phyloP scores from a whole-genome alignment of 2,888 invertebrate species.

The Volucella bombylans region DNA sequence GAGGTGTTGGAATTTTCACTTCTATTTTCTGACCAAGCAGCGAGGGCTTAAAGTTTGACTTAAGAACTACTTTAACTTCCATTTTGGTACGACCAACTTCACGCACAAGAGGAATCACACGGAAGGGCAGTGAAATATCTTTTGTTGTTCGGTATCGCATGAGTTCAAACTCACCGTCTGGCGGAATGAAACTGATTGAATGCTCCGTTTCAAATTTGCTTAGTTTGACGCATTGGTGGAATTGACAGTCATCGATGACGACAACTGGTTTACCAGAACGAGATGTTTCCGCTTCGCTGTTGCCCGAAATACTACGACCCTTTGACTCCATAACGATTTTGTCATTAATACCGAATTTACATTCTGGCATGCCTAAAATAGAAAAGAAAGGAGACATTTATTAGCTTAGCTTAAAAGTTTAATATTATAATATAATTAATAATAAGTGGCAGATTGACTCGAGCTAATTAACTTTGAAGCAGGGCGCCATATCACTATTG shows the following conservation, averaged over 20 bases:
- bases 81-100: conserved; percentile 99
- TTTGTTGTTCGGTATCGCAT: conserved; percentile 99
- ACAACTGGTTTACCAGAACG: conserved; percentile 98
- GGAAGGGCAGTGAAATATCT: conserved; percentile 99
- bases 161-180: conserved; percentile 99
- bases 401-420: neutral
- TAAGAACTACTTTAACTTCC: conserved; percentile 99
- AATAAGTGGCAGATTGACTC: too few species aligned
- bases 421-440: neutral
- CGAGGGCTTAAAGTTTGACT: conserved; percentile 99
- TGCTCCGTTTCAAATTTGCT: conserved; percentile 99
- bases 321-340: conserved; percentile 99
- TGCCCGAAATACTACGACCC: conserved; percentile 89
- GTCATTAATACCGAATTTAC: conserved; percentile 99
- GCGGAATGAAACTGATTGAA: conserved; percentile 99
- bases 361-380: conserved; percentile 96
- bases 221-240: conserved; percentile 99
- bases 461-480: too few species aligned
- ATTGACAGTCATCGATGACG: conserved; percentile 99
- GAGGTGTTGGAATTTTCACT: conserved; percentile 98
- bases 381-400: neutral
- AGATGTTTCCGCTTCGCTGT: conserved; percentile 89
- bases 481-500: too few species aligned
- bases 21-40: conserved; percentile 99
- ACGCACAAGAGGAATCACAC: conserved; percentile 98